Percentiles rank a stretch among this genome's conserved stretches.
Conservation (phyloP, 2,113 vertebrate genomes). For the Rousettus leschenaultii region DNA sequence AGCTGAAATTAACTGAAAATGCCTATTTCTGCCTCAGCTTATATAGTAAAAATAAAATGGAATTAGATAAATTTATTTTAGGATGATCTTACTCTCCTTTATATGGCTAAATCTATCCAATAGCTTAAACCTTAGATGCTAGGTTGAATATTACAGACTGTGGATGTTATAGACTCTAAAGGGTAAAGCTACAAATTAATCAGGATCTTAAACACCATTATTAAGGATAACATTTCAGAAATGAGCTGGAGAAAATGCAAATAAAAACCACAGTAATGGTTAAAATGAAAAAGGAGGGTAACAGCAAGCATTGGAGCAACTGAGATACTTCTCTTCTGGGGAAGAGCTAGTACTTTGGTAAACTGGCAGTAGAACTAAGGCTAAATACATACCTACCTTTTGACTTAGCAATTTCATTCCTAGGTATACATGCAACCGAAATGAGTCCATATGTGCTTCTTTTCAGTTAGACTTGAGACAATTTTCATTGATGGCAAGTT, state of each 20-base stretch:
- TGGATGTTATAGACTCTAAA: neutral
- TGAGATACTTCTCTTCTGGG: neutral
- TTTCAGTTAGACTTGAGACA: too few species aligned
- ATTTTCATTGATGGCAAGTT: too few species aligned
- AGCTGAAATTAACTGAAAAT: neutral
- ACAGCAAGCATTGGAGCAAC: neutral
- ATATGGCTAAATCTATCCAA: neutral
- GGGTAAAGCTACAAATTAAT: neutral
- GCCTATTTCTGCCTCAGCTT: neutral
- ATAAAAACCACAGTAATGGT: neutral
- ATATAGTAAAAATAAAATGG: neutral
- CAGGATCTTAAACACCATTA: neutral
- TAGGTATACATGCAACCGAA: neutral
- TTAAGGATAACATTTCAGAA: neutral
- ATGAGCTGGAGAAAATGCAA: neutral
- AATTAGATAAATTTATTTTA: neutral
- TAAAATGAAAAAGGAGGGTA: slow-evolving; percentile 1
- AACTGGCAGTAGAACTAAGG: neutral
- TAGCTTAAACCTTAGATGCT: neutral
- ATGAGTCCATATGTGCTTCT: neutral
- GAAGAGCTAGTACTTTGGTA: neutral
- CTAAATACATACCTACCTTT: neutral
- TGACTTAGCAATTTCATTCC: neutral
- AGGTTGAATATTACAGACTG: neutral
- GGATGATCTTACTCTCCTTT: neutral